phyloP scores from a whole-genome alignment of 2,113 vertebrate genomes.

The Psilopsiagon aurifrons region DNA sequence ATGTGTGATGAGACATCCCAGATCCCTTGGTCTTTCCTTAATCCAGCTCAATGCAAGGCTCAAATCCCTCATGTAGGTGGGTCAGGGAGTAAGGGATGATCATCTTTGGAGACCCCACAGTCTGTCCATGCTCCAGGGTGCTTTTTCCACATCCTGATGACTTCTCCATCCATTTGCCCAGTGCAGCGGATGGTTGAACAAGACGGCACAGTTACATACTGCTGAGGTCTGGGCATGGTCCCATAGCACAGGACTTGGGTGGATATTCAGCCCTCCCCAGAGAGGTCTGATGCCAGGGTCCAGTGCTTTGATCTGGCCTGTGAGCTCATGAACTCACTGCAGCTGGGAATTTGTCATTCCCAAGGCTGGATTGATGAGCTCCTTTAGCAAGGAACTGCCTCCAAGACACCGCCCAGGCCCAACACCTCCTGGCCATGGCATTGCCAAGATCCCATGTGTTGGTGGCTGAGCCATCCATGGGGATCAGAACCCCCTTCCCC shows the following conservation, averaged over 20 bases:
- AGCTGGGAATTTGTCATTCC: neutral
- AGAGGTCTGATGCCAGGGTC: neutral
- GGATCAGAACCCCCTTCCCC: neutral
- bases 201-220: rapidly evolving
- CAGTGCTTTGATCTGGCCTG: neutral
- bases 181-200: rapidly evolving
- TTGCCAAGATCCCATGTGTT: rapidly evolving
- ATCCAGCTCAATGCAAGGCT: neutral
- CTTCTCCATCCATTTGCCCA: neutral
- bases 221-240: neutral
- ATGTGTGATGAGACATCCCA: neutral
- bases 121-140: neutral
- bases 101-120: rapidly evolving
- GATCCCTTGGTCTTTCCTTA: neutral
- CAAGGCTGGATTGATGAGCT: neutral
- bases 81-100: neutral
- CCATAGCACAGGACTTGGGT: neutral
- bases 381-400: neutral
- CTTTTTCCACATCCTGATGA: neutral
- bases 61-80: too few relatives aligned
- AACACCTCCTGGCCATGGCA: rapidly evolving
- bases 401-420: neutral
- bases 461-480: neutral
- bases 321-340: neutral
- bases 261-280: neutral